A percentile compares a stretch with the other conserved stretches of the same genome.
These are phyloP conservation scores for Drosophila persimilis DNA, from an alignment of 1,140 invertebrate genomes.

Conservation along the genomic window DNA sequence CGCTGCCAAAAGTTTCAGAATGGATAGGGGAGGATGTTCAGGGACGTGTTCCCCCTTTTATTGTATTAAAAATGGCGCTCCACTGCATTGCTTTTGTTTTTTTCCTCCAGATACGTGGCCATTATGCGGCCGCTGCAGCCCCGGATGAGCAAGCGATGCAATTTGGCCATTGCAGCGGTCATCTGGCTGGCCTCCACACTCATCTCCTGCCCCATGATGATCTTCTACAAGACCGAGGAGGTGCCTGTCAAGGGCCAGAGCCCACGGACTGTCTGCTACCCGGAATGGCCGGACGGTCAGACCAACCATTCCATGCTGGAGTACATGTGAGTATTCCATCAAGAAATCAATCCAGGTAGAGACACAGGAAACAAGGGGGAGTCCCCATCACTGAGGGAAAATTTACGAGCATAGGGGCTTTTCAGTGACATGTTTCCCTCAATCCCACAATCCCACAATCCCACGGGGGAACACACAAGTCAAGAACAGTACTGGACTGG, in stretches of 20 bases:
- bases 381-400: neutral
- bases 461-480: too few relatives aligned
- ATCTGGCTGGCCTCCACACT: constrained; percentile 91
- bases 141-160: constrained; percentile 91
- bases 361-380: neutral
- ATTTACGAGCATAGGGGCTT: neutral
- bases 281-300: constrained; percentile 91
- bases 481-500: too few relatives aligned
- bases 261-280: constrained; percentile 89
- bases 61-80: constrained; percentile 27
- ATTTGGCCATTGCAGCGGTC: constrained; percentile 90
- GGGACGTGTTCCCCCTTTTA: constrained; percentile 5
- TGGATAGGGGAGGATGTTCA: too few relatives aligned
- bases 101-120: constrained; percentile 90
- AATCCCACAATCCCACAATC: too few relatives aligned
- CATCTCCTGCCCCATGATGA: constrained; percentile 92
- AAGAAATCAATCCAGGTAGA: neutral
- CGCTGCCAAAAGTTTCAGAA: neutral
- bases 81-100: neutral
- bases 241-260: constrained; percentile 83
- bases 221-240: constrained; percentile 90
- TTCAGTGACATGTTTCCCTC: too few relatives aligned
- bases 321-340: constrained; percentile 88
- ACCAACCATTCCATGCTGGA: constrained; percentile 89
- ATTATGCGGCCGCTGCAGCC: constrained; percentile 95